phyloP scores from a whole-genome alignment of 2,888 invertebrate species.

The Digitonthophagus gazella region DNA sequence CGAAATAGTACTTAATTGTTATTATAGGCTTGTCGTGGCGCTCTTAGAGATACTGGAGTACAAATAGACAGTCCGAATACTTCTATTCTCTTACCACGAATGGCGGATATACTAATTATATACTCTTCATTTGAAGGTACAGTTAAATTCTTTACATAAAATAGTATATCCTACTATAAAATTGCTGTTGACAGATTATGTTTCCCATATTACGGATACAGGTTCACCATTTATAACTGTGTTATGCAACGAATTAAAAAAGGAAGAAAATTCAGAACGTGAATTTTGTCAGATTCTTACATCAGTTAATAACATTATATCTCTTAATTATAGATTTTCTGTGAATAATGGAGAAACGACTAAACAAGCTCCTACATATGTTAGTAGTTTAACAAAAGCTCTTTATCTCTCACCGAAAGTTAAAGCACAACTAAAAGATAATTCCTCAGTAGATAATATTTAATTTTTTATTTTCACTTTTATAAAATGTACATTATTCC shows the following conservation, averaged over 20 bases:
- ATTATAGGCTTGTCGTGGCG: constrained; percentile 12
- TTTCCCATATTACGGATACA: not conserved
- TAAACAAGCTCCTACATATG: constrained; percentile 4
- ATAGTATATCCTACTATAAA: too few relatives aligned
- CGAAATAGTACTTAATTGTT: not conserved
- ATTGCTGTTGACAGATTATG: too few relatives aligned
- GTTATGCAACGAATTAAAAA: not conserved
- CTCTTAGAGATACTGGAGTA: not conserved
- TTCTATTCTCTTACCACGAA: not conserved
- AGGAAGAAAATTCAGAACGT: not conserved
- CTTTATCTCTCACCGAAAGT: constrained; percentile 1
- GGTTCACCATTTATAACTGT: not conserved
- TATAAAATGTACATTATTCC: too few relatives aligned
- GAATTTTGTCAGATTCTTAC: constrained; percentile 7
- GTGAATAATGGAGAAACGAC: not conserved
- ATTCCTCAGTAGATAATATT: not conserved
- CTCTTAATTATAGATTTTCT: not conserved
- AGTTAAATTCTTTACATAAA: too few relatives aligned
- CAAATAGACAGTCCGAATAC: not conserved
- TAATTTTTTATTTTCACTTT: too few relatives aligned
- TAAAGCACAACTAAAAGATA: not conserved
- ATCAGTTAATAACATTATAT: not conserved
- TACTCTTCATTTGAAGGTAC: constrained; percentile 8
- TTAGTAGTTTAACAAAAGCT: constrained; percentile 1
- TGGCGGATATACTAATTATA: not conserved